Evolutionary conservation across 2,113 vertebrate species (phyloP).

Genomic region (Hippoglossus stenolepis): DNA sequence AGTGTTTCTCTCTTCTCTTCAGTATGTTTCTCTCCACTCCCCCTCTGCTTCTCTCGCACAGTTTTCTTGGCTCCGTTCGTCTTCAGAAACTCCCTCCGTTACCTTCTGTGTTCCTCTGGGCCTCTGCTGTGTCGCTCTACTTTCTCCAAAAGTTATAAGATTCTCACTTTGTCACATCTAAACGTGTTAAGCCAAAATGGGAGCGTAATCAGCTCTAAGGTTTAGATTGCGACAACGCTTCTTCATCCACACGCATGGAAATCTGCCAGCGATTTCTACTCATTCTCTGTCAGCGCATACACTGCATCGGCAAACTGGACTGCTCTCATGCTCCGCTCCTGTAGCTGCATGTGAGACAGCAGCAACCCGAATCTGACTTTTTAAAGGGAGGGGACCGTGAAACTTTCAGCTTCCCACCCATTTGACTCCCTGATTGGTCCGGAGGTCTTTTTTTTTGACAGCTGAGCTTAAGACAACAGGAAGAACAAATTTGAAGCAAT

Average conservation of each 20-base stretch:
- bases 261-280: slow-evolving; percentile 11
- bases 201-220: background rate
- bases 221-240: background rate
- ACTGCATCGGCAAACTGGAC: slow-evolving; percentile 33
- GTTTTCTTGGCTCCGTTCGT: slow-evolving; percentile 11
- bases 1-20: slow-evolving; percentile 9
- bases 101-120: background rate
- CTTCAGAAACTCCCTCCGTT: slow-evolving; percentile 26
- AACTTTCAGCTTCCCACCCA: slow-evolving; percentile 71
- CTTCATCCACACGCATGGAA: slow-evolving; percentile 43
- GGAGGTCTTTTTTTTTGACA: slow-evolving; percentile 40
- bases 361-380: slow-evolving; percentile 71
- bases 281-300: slow-evolving; percentile 26
- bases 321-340: slow-evolving; percentile 38
- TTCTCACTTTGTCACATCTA: slow-evolving; percentile 16
- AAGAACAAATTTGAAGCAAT: slow-evolving; percentile 63
- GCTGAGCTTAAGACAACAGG: slow-evolving; percentile 69
- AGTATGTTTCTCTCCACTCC: slow-evolving; percentile 1
- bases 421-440: slow-evolving; percentile 74
- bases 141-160: slow-evolving; percentile 2
- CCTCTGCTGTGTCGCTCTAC: slow-evolving; percentile 34
- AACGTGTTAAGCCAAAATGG: slow-evolving; percentile 15
- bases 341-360: slow-evolving; percentile 66
- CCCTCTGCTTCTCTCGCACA: background rate
- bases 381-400: slow-evolving; percentile 75